Evolutionary conservation across 2,888 invertebrate species (phyloP).

Genomic region (Gymnoscelis rufifasciata): DNA sequence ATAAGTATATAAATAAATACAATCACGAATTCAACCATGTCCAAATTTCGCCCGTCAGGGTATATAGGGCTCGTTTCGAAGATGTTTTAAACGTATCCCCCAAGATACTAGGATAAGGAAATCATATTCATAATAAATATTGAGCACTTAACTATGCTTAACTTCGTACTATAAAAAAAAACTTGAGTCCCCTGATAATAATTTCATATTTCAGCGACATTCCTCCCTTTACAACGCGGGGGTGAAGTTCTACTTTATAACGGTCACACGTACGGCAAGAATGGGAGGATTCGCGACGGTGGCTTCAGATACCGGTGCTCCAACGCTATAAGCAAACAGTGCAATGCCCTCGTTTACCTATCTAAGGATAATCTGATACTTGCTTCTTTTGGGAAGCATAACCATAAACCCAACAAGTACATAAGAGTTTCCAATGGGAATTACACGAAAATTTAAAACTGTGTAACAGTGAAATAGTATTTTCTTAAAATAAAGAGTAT

Average conservation of each 20-base stretch:
- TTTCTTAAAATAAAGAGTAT: too few relatives aligned
- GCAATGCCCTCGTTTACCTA: slow-evolving; percentile 30
- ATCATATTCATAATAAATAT: too few relatives aligned
- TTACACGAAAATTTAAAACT: slow-evolving; percentile 9
- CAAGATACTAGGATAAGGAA: too few relatives aligned
- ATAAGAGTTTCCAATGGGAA: slow-evolving; percentile 4
- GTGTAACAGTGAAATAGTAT: too few relatives aligned
- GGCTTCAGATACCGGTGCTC: slow-evolving; percentile 28
- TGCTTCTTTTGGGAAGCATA: slow-evolving; percentile 5
- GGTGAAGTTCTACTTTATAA: slow-evolving; percentile 12
- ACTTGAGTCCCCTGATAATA: too few relatives aligned
- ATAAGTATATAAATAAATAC: too few relatives aligned
- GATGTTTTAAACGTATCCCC: too few relatives aligned
- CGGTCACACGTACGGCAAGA: slow-evolving; percentile 23
- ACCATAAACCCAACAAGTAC: slow-evolving; percentile 7
- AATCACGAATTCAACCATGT: too few relatives aligned
- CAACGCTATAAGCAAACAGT: slow-evolving; percentile 16
- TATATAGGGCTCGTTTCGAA: too few relatives aligned
- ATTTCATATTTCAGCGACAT: slow-evolving; percentile 14
- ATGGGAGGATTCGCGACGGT: slow-evolving; percentile 6
- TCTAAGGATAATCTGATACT: slow-evolving; percentile 23
- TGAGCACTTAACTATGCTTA: too few relatives aligned
- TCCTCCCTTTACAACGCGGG: slow-evolving; percentile 18
- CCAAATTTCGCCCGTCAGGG: too few relatives aligned
- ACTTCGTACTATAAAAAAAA: too few relatives aligned